Evolutionary conservation across 2,888 invertebrate species (phyloP).

Genomic region (Rotaria socialis): DNA sequence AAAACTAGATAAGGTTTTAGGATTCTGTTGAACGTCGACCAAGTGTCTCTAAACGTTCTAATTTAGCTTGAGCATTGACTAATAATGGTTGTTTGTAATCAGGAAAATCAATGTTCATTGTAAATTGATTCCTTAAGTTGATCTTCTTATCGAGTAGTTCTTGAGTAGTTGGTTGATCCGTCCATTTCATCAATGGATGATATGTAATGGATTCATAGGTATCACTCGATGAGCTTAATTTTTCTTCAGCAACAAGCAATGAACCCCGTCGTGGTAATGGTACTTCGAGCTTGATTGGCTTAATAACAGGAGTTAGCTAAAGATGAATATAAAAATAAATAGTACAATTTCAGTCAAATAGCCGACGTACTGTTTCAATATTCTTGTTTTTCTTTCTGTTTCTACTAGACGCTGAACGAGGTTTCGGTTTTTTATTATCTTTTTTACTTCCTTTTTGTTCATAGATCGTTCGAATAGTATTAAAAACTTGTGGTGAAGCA

Average conservation of each 20-base stretch:
- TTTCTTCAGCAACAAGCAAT: neutral
- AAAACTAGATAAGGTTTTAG: no score
- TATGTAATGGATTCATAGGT: neutral
- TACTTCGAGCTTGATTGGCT: neutral
- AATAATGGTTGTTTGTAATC: conserved; percentile 49
- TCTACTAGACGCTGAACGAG: conserved; percentile 44
- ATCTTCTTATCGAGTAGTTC: conserved; percentile 54
- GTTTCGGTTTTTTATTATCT: conserved; percentile 42
- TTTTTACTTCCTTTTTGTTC: conserved; percentile 36
- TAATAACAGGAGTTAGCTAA: neutral
- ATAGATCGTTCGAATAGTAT: conserved; percentile 53
- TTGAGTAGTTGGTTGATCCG: conserved; percentile 54
- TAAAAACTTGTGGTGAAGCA: conserved; percentile 57
- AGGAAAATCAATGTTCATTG: conserved; percentile 59
- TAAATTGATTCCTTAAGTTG: conserved; percentile 53
- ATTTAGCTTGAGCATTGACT: conserved; percentile 34
- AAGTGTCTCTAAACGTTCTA: conserved; percentile 29
- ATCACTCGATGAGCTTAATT: neutral
- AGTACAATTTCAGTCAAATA: neutral
- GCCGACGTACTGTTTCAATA: neutral
- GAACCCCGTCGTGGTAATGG: neutral
- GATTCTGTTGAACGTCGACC: neutral
- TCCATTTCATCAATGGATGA: conserved; percentile 47
- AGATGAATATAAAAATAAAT: neutral
- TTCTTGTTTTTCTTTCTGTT: neutral